phyloP scores from a whole-genome alignment of 2,888 invertebrate species.

The Galerucella calmariensis region DNA sequence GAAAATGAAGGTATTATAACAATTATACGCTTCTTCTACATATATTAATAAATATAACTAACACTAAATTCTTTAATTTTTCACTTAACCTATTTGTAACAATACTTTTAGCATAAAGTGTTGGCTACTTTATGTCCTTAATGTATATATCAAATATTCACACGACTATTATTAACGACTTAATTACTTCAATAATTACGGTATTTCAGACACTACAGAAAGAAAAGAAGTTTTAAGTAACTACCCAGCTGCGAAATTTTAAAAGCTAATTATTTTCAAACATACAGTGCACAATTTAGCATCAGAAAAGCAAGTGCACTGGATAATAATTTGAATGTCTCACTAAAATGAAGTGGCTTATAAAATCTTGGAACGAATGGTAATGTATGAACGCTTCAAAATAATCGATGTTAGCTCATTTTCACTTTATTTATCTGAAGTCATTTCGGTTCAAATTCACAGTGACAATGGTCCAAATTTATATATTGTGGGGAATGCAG shows the following conservation, averaged over 20 bases:
- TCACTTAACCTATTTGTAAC: not conserved
- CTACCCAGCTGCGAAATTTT: conserved; percentile 1
- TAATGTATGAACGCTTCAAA: no score
- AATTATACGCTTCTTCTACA: no score
- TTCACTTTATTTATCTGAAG: no score
- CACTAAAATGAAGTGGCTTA: no score
- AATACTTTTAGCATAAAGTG: not conserved
- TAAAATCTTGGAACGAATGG: no score
- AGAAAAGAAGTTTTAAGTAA: conserved; percentile 2
- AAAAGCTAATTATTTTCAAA: not conserved
- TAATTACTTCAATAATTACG: not conserved
- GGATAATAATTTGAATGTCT: not conserved
- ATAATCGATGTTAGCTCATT: no score
- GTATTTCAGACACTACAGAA: not conserved
- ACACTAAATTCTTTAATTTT: not conserved
- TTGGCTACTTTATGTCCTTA: not conserved
- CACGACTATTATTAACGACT: not conserved
- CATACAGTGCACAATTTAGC: not conserved
- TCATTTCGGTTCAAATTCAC: no score
- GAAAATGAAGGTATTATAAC: no score
- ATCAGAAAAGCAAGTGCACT: not conserved
- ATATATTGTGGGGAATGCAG: no score
- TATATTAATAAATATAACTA: no score
- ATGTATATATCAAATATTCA: not conserved
- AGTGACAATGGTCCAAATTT: no score